Base-by-base conservation (phyloP, 2,113 vertebrate species). In the Xyliphius kryptos region DNA sequence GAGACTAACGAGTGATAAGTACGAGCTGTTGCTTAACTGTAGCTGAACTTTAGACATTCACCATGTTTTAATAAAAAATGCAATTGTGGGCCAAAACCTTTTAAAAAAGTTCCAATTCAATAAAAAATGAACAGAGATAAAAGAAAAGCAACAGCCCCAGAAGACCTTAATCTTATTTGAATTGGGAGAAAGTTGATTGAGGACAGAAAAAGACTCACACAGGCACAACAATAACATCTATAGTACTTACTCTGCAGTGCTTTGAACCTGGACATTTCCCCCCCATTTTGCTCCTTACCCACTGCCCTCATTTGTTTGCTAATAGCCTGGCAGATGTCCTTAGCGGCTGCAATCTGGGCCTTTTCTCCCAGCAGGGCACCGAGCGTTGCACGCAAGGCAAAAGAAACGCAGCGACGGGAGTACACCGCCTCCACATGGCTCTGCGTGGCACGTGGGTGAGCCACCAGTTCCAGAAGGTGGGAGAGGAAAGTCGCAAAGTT, bases 361-460 rank as follows among this genome's bases (percentile, higher is more conserved):
- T 94, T 97, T 81, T 94, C 94, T 56, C 94, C 92, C 46, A 97
- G 88, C 73, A 97, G 88, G 26, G 85, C 81, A 70, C 92, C 89
- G 67, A 95, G 55, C 20, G 88, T 87, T 71, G 89, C 86, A 77
- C 91, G 86, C 64, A 98, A 88, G 65, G 95, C 85, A 81, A 94
- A 96, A 1, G 93, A 92, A 66, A 94, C 76, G 52, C 94, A 97
- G 66, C 84, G 78, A 9, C 89, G 88, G 56, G 83, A 83, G 65
- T 82, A 80, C 16, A 85, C 63, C 5, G 88, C 88, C 26, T 95
- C 94, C 5, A 57, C 56, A 0, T 86, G 81, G 36, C 81, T 89
- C 68, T 92, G 91, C 12, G 83, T 77, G 63, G 82, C 87, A 74
- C 89, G 87, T 36, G 86, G 74, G 56, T 92, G 83, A 58, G 89